phyloP scores from a whole-genome alignment of 2,888 invertebrate species.

The Erebia aethiops region DNA sequence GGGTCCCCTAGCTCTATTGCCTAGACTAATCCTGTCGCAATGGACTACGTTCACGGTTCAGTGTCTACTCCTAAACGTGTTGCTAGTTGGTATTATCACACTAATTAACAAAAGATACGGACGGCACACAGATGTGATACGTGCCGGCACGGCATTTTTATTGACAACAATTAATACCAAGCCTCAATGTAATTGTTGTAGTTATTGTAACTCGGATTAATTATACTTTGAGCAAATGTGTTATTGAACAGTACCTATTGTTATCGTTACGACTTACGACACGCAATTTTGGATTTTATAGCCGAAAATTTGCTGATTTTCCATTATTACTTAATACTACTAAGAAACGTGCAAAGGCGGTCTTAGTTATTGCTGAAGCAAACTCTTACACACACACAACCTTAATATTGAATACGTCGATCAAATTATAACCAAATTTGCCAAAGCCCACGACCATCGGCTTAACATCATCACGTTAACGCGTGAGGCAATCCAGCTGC shows the following conservation, averaged over 20 bases:
- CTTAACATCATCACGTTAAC: too few relatives aligned
- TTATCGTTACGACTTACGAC: background rate
- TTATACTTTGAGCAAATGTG: background rate
- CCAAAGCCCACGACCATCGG: too few relatives aligned
- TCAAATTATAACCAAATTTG: too few relatives aligned
- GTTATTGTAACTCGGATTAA: background rate
- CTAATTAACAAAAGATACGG: conserved; percentile 13
- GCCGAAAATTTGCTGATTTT: background rate
- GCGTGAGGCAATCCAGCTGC: too few relatives aligned
- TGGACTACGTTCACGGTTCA: background rate
- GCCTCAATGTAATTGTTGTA: background rate
- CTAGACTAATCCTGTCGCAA: background rate
- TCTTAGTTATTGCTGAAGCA: too few relatives aligned
- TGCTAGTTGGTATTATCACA: background rate
- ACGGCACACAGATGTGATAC: conserved; percentile 4
- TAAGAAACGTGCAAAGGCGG: too few relatives aligned
- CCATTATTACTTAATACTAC: too few relatives aligned
- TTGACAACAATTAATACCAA: conserved; percentile 11
- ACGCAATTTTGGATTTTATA: background rate
- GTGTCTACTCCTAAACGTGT: background rate
- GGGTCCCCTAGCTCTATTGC: too few relatives aligned
- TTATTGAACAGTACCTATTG: background rate
- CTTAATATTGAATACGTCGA: too few relatives aligned
- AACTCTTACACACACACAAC: too few relatives aligned
- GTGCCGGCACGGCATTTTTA: conserved; percentile 10